Percentiles rank a stretch among this genome's conserved stretches.
These are phyloP conservation scores for Chaunax sp. DNA, from an alignment of 2,797 vertebrate genomes.

Conservation along the genomic window DNA sequence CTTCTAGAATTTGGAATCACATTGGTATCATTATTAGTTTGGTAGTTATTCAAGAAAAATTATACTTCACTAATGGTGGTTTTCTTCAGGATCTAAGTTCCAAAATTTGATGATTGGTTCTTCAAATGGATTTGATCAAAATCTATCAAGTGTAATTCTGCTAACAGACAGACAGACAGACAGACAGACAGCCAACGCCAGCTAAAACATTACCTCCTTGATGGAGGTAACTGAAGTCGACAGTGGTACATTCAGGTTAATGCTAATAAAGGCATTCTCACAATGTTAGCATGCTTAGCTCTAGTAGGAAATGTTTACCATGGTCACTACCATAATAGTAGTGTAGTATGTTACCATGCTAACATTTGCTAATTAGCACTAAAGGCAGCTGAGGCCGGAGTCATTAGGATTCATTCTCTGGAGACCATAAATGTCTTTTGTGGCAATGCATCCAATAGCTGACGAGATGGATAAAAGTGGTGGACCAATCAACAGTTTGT, in stretches of 20 bases:
- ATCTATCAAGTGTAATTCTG: no score
- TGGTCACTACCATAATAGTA: background rate
- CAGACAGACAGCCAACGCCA: no score
- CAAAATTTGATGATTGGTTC: no score
- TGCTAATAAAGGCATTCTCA: background rate
- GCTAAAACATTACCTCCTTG: background rate
- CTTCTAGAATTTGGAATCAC: no score
- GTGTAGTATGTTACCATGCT: background rate
- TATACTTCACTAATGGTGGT: no score
- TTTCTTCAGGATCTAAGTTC: no score
- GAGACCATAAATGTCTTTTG: background rate
- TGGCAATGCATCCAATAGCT: background rate
- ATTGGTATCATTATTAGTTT: no score
- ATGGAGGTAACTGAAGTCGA: background rate
- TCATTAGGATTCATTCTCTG: background rate
- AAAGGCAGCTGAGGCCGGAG: background rate
- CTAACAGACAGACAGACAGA: no score
- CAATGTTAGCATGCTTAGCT: background rate
- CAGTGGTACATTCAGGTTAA: background rate
- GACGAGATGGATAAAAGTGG: background rate
- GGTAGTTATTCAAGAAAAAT: no score
- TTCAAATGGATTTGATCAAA: no score
- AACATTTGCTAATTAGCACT: background rate
- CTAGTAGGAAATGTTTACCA: background rate
- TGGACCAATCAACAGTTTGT: no score